phyloP scores from a whole-genome alignment of 2,888 invertebrate genomes.

The Epistrophe eligans region DNA sequence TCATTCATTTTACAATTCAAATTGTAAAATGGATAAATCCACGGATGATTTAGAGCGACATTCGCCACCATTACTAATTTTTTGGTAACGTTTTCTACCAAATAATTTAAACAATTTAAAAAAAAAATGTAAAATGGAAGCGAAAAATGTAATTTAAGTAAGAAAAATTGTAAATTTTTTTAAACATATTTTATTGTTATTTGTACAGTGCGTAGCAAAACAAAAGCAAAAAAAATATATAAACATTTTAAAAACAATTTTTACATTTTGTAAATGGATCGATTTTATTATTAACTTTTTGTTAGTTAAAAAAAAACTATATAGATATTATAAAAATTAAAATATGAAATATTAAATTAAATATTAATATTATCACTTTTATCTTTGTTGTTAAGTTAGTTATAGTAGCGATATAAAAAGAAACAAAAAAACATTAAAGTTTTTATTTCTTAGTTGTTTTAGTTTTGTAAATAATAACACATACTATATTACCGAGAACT shows the following conservation, averaged over 20 bases:
- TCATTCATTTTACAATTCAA: slow-evolving; percentile 62
- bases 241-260: slow-evolving; percentile 60
- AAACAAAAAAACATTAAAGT: slow-evolving; percentile 48
- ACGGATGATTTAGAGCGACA: slow-evolving; percentile 74
- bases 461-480: slow-evolving; percentile 69
- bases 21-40: slow-evolving; percentile 69
- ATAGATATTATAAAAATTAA: slow-evolving; percentile 54
- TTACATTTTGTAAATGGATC: slow-evolving; percentile 83
- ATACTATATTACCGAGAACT: slow-evolving; percentile 39
- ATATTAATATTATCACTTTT: slow-evolving; percentile 67
- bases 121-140: slow-evolving; percentile 56
- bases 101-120: slow-evolving; percentile 28
- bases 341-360: slow-evolving; percentile 60
- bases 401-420: slow-evolving; percentile 74
- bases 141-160: slow-evolving; percentile 61
- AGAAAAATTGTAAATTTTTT: slow-evolving; percentile 58
- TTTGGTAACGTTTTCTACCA: slow-evolving; percentile 70
- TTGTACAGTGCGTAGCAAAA: slow-evolving; percentile 73
- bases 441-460: slow-evolving; percentile 51
- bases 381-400: slow-evolving; percentile 77
- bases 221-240: slow-evolving; percentile 25
- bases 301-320: slow-evolving; percentile 76
- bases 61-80: slow-evolving; percentile 67
- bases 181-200: slow-evolving; percentile 73
- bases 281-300: slow-evolving; percentile 81